These are phyloP conservation scores for Cerastoderma edule DNA, from an alignment of 2,888 invertebrate species.

Conservation along the genomic window DNA sequence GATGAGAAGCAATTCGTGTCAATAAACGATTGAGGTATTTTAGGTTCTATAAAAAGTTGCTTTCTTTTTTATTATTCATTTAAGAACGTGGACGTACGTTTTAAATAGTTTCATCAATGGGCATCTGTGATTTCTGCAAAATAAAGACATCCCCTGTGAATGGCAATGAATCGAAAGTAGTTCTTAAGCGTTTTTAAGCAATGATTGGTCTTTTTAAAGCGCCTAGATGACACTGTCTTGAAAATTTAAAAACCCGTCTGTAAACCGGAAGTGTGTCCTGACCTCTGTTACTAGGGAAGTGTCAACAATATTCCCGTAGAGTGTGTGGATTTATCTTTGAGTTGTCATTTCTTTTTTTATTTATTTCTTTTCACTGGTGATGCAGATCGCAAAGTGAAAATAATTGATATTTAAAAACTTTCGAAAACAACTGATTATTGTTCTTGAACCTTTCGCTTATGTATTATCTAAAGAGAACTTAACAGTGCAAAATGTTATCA, in stretches of 20 bases:
- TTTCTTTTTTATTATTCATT: too few species aligned
- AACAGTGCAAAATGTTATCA: slow-evolving; percentile 49
- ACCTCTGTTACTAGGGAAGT: slow-evolving; percentile 63
- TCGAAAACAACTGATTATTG: neutral
- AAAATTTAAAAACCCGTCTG: slow-evolving; percentile 17
- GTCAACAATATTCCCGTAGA: slow-evolving; percentile 53
- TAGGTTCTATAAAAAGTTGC: too few species aligned
- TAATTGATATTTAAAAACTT: neutral
- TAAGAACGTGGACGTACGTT: too few species aligned
- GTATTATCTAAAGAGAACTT: neutral
- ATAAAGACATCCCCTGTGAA: too few species aligned
- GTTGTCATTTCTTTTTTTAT: neutral
- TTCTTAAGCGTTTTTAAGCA: too few species aligned
- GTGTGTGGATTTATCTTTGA: neutral
- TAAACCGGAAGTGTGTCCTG: slow-evolving; percentile 36
- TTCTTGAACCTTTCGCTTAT: neutral
- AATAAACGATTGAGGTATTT: too few species aligned
- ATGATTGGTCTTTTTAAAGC: too few species aligned
- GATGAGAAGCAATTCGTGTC: too few species aligned
- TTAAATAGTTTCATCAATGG: too few species aligned
- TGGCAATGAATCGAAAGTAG: too few species aligned
- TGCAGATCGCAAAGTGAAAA: neutral
- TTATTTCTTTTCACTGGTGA: neutral
- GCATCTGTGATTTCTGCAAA: too few species aligned
- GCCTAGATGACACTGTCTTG: too few species aligned